Evolutionary conservation across 2,797 vertebrate genomes (phyloP).

Genomic region (Lepilemur septentrionalis): DNA sequence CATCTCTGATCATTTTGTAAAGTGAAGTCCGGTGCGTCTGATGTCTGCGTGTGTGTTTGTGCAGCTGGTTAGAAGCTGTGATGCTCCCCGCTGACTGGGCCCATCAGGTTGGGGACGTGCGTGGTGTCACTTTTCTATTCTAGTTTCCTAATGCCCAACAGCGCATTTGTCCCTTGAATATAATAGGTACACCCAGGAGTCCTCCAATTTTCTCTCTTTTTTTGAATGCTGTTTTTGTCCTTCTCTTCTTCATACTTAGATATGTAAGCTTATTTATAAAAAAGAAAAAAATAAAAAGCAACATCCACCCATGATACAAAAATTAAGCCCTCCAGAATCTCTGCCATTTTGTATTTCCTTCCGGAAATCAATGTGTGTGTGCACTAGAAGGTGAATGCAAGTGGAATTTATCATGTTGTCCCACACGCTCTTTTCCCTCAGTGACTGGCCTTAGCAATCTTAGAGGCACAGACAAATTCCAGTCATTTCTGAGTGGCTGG

Average conservation of each 20-base stretch:
- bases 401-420: background rate
- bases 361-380: background rate
- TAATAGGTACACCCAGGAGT: background rate
- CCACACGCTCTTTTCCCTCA: background rate
- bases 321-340: background rate
- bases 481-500: background rate
- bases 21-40: background rate
- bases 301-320: background rate
- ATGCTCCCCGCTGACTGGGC: background rate
- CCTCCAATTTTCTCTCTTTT: background rate
- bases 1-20: background rate
- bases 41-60: fast-evolving
- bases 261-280: background rate
- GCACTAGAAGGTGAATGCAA: background rate
- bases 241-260: background rate
- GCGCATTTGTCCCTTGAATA: background rate
- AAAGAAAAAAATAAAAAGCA: background rate
- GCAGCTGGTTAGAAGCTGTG: background rate
- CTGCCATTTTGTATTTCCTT: background rate
- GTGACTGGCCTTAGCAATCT: background rate
- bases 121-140: background rate
- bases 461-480: background rate
- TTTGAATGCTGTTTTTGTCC: background rate
- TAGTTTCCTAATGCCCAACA: background rate
- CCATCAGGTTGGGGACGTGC: too few species aligned